Conservation (phyloP, 2,113 vertebrate genomes). For the Sceloporus tristichus region DNA sequence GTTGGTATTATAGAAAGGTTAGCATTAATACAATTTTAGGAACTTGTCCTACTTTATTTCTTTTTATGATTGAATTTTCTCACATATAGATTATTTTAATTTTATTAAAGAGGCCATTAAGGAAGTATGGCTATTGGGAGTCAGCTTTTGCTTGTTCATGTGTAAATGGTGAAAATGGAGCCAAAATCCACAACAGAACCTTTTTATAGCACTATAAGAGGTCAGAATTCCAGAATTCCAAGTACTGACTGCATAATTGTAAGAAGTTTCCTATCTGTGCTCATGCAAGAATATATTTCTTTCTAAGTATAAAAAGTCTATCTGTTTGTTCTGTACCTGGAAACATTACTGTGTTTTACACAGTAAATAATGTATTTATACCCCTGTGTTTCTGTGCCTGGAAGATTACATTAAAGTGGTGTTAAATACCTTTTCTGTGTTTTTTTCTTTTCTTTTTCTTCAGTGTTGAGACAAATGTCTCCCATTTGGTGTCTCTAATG, state of each 20-base stretch:
- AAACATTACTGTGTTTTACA: not conserved
- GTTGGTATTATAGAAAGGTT: too few relatives aligned
- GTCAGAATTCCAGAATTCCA: not conserved
- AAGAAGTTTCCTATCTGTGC: not conserved
- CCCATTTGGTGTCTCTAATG: not conserved
- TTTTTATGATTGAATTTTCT: not conserved
- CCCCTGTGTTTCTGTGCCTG: not conserved
- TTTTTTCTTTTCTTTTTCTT: too few relatives aligned
- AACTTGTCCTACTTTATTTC: not conserved
- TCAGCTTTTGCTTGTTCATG: conserved; percentile 22
- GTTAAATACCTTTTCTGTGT: not conserved
- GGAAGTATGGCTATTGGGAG: not conserved
- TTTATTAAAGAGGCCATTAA: conserved; percentile 8
- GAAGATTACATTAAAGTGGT: not conserved
- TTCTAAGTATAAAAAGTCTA: not conserved
- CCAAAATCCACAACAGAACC: not conserved
- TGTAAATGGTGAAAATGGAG: conserved; percentile 24
- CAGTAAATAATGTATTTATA: not conserved
- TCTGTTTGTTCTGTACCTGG: not conserved
- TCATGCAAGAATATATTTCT: not conserved
- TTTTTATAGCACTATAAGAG: conserved; percentile 17
- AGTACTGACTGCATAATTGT: not conserved
- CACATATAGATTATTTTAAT: not conserved
- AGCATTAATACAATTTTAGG: not conserved
- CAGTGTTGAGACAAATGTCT: not conserved